Evolutionary conservation across 2,888 invertebrate genomes (phyloP), one percentile per base, ranked within the genome.

Genomic region (Diplolepis rosae): DNA sequence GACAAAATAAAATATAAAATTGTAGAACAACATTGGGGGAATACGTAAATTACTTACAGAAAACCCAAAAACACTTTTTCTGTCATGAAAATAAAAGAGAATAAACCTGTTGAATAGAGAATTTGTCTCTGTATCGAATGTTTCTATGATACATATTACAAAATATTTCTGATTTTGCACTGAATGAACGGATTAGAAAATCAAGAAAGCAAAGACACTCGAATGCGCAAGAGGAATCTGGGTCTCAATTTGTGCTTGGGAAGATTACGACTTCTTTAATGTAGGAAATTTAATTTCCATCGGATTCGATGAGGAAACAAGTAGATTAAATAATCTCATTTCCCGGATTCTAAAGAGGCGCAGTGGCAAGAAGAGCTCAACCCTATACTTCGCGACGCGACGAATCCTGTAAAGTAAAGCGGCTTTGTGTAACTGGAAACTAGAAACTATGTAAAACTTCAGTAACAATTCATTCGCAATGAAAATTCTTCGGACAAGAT

Each of bases 251-350:
- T 74, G 7, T 70, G 73, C 67, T 70, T 54, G 61, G 70, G 68
- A 61, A 70, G 72, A 78, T 79, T 76, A 77, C 73, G 75, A 71
- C 72, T 72, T 71, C 74, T 80, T 79, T 74, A 75, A 76, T 73
- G 70, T 70, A 68, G 72, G 68, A 75, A 72, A 79, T 83, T 85
- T 81, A 79, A 82, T 83, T 82, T 82, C 72, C 78, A 79, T 77
- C 73, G 76, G 72, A 78, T 81, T 78, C 81, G 76, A 79, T 80
- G 79, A 7, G 73, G 77, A 80, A 83, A 84, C 82, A 83, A 81
- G 77, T 73, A 75, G 80, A 84, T 84, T 81, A 78, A 81, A 78
- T 80, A 80, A 82, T 82, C 81, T 80, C 73, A 72, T 82, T 84
- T 79, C 71, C 74, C 27, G 72, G 70, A 76, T 74, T 80, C 74